Evolutionary conservation across 92 coral and sea anemone genomes (phyloP).

Genomic region (Diadumene lineata): DNA sequence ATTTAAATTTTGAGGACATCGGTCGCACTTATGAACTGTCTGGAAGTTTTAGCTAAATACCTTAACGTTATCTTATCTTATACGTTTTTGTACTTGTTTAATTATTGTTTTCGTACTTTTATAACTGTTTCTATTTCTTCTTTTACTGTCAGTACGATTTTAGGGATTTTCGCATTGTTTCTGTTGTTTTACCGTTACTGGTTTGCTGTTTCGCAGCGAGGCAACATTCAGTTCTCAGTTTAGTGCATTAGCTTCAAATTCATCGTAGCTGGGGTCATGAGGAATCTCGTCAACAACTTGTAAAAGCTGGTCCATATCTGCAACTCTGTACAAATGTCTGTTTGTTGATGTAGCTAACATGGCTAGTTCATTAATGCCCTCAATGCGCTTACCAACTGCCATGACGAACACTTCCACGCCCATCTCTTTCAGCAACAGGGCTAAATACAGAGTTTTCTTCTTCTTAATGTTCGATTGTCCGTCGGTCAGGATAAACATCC

Average conservation of each 20-base stretch:
- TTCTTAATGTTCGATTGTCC: conserved; percentile 64
- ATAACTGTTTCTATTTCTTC: too few relatives aligned
- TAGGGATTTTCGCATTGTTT: too few relatives aligned
- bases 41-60: too few relatives aligned
- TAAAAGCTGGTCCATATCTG: conserved; percentile 33
- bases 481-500: conserved; percentile 66
- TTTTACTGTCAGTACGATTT: too few relatives aligned
- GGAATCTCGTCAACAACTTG: conserved; percentile 61
- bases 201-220: too few relatives aligned
- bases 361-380: conserved; percentile 64
- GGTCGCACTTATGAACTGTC: too few relatives aligned
- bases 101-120: too few relatives aligned
- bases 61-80: too few relatives aligned
- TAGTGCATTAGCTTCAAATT: background rate
- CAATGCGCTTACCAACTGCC: conserved; percentile 65
- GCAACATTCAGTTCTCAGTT: background rate
- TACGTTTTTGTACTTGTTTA: too few relatives aligned
- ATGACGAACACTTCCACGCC: conserved; percentile 66
- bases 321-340: conserved; percentile 67
- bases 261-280: conserved; percentile 13
- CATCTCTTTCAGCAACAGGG: conserved; percentile 37
- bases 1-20: too few relatives aligned
- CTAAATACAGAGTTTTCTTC: conserved; percentile 28
- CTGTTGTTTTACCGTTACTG: too few relatives aligned
- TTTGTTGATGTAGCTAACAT: conserved; percentile 69